A percentile compares a stretch with the other conserved stretches of the same genome.
phyloP scores from a whole-genome alignment of 2,888 invertebrate genomes.

The Hydroisotoma schaefferi region DNA sequence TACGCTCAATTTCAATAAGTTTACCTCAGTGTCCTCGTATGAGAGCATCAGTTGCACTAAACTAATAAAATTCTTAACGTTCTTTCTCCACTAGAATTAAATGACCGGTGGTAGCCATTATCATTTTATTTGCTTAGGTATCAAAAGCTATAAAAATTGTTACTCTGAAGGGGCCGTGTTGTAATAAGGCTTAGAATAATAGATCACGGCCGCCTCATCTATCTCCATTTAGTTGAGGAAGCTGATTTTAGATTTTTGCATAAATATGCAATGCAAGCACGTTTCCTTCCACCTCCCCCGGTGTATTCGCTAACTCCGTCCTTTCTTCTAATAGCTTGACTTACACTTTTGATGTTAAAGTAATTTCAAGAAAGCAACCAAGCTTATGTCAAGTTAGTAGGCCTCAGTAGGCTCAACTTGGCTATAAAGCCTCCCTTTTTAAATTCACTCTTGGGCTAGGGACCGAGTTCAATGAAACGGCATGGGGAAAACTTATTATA shows the following conservation, averaged over 20 bases:
- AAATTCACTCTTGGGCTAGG: neutral
- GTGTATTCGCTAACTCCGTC: too few species aligned
- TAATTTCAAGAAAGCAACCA: neutral
- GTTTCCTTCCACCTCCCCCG: neutral
- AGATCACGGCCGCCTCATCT: constrained; percentile 8
- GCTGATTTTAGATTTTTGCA: constrained; percentile 1
- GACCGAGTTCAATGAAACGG: constrained; percentile 7
- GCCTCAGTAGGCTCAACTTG: too few species aligned
- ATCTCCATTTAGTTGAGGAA: constrained; percentile 1
- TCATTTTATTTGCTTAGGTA: too few species aligned
- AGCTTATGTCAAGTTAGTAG: too few species aligned
- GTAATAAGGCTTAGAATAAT: constrained; percentile 1
- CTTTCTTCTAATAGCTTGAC: neutral
- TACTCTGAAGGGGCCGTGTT: neutral
- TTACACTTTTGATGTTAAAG: neutral
- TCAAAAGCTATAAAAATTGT: constrained; percentile 1
- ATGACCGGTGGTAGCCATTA: too few species aligned
- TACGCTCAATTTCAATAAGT: too few species aligned
- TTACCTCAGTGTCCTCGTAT: too few species aligned
- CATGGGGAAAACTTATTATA: neutral
- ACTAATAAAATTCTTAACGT: too few species aligned
- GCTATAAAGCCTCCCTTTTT: neutral
- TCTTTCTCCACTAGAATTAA: too few species aligned
- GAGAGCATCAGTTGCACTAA: too few species aligned
- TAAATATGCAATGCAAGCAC: neutral